Evolutionary conservation across 2,888 invertebrate genomes (phyloP), one percentile per base, ranked within the genome.

Genomic region (Orthonychiurus folsomi): DNA sequence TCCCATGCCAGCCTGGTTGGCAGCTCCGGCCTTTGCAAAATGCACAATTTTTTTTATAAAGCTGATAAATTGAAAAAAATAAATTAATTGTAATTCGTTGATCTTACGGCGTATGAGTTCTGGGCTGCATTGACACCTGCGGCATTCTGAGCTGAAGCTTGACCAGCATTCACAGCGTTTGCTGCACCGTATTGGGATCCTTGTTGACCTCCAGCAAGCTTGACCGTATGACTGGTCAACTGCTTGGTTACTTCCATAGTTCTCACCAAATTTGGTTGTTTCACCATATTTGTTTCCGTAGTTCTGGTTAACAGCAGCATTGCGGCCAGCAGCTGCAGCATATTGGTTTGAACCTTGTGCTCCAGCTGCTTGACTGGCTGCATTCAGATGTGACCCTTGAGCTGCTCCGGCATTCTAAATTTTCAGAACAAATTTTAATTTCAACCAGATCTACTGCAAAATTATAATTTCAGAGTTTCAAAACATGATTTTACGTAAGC

Each of bases 251-350:
- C 57, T 59, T 25, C 65, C 68, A 47, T 60, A 56, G 57, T 47
- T 61, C n/a, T 68, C 70, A 15, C 68, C 70, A 60, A 48, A 70
- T 23, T 52, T 65, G 24, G 52, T 53, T 20, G 52, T 48, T 1
- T 54, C 37, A 18, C 70, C 69, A 52, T 60, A 66, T 48, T 63
- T 63, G 50, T 61, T 27, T 26, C 66, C 66, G 53, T 56, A 62
- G 56, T n/a, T 59, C 55, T 23, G 50, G 15, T 25, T 57, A 2
- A 48, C 15, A 50, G 67, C 69, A 57, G 62, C 63, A 23, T 69
- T 63, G 1, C 65, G 25, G 3, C 59, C 67, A 21, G 28, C 57
- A n/a, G 50, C 24, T 58, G 57, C 20, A 28, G 62, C 47, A n/a
- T 28, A 63, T 56, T 56, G 53, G 23, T 37, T 26, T 20, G 55